Base-by-base conservation (phyloP, 2,113 vertebrate species). In the Piaya cayana region DNA sequence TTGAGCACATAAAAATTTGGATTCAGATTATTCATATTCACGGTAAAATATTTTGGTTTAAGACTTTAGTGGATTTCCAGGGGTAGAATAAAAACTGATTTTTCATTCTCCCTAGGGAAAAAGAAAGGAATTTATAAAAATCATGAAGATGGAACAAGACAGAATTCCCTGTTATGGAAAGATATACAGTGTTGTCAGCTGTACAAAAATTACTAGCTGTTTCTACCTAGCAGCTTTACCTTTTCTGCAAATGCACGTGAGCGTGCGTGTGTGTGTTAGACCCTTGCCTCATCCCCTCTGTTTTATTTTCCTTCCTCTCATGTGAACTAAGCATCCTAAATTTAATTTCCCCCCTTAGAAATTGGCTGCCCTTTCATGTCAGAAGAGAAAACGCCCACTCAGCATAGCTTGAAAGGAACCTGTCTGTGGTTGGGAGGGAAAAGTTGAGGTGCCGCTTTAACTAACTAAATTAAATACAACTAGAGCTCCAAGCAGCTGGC, bases 291-390 rank as follows among this genome's bases (percentile, higher is more conserved):
- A 64, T 8, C 12, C 42, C 62, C 68, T 49, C 45, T 76, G 60
- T 82, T 76, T 49, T 30, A 50, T 91, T 84, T 87, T 85, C 43
- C 65, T 88, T 87, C 56, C 74, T 92, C 89, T 93, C 64, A 52
- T 68, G 84, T 75, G 91, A 88, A 84, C 87, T 92, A 94, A 91
- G 75, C 82, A 76, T 88, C 93, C 91, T 93, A 97, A 96, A 96
- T 94, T 88, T 96, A 97, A 97, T 95, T 92, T 95, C 29, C 65
- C 91, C 91, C 80, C 76, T 95, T 86, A 93, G 88, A 93, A 95
- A 97, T 89, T 94, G 88, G 64, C 92, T 95, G 96, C 78, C 96
- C 95, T 97, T 97, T 96, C 94, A 95, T 93, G 96, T 92, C 96
- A 97, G 83, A 78, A 82, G 63, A 45, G 78, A 96, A 97, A 96